Percentiles rank a stretch among this genome's conserved stretches.
phyloP scores from a whole-genome alignment of 1,140 invertebrate species.

The Zaprionus tsacasi region DNA sequence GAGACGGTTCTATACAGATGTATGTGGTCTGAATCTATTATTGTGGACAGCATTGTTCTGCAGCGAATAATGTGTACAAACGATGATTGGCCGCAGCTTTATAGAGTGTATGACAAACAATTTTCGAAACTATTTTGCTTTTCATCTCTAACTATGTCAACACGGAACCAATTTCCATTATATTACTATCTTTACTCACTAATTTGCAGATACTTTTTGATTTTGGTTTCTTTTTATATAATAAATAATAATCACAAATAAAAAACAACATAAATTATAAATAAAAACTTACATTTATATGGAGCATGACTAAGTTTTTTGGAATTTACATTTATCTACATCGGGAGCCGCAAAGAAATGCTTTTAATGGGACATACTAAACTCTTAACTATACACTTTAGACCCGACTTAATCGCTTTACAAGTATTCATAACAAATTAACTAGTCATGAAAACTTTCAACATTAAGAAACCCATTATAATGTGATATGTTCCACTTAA shows the following conservation, averaged over 20 bases:
- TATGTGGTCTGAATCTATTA: slow-evolving; percentile 22
- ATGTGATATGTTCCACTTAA: slow-evolving; percentile 1
- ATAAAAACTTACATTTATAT: too few species aligned
- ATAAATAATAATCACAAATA: too few species aligned
- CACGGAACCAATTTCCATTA: slow-evolving; percentile 20
- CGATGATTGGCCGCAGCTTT: not conserved
- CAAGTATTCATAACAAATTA: slow-evolving; percentile 6
- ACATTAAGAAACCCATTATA: not conserved
- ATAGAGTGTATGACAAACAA: not conserved
- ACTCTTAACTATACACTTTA: not conserved
- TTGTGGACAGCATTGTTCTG: slow-evolving; percentile 37
- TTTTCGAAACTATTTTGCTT: not conserved
- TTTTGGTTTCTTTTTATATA: too few species aligned
- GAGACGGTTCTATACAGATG: slow-evolving; percentile 22
- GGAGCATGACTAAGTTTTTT: not conserved
- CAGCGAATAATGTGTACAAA: slow-evolving; percentile 1
- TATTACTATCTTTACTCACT: not conserved
- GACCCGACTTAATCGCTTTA: not conserved
- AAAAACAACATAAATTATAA: too few species aligned
- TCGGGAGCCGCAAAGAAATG: not conserved
- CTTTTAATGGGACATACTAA: not conserved
- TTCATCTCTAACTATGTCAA: slow-evolving; percentile 6
- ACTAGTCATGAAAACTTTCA: slow-evolving; percentile 4
- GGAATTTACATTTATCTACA: not conserved
- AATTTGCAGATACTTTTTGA: not conserved